Conservation (phyloP, 2,113 vertebrate species). For the Carassius gibelio region DNA sequence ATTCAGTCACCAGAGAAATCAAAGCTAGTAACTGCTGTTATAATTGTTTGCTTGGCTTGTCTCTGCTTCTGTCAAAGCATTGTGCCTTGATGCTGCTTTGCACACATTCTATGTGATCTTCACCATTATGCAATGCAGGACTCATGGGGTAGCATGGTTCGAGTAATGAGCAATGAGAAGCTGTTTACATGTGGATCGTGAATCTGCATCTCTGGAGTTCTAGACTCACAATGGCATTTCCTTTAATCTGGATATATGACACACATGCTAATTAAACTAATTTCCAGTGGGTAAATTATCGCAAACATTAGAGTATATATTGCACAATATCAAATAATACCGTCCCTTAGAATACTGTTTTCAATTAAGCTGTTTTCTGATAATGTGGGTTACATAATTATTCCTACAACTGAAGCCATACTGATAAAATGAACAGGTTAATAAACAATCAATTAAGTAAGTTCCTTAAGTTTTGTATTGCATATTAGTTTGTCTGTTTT, state of each 20-base stretch:
- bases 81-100: constrained; percentile 22
- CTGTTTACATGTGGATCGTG: constrained; percentile 20
- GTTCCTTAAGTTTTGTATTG: not conserved
- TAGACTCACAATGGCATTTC: constrained; percentile 18
- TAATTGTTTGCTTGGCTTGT: constrained; percentile 45
- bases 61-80: constrained; percentile 6
- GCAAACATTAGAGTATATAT: not conserved
- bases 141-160: constrained; percentile 5
- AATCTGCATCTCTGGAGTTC: constrained; percentile 27
- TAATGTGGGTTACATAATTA: not conserved
- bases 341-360: not conserved
- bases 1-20: constrained; percentile 49
- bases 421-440: not conserved
- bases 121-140: constrained; percentile 30
- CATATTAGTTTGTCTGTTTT: too few species aligned
- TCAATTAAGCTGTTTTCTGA: not conserved
- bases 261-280: not conserved
- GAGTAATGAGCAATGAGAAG: constrained; percentile 4
- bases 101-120: constrained; percentile 27
- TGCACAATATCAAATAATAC: not conserved
- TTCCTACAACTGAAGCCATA: not conserved
- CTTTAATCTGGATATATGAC: constrained; percentile 22
- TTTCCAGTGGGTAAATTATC: not conserved
- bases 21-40: constrained; percentile 42
- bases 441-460: not conserved